Conservation (phyloP, 2,888 invertebrate genomes). For the Lithosia quadra region DNA sequence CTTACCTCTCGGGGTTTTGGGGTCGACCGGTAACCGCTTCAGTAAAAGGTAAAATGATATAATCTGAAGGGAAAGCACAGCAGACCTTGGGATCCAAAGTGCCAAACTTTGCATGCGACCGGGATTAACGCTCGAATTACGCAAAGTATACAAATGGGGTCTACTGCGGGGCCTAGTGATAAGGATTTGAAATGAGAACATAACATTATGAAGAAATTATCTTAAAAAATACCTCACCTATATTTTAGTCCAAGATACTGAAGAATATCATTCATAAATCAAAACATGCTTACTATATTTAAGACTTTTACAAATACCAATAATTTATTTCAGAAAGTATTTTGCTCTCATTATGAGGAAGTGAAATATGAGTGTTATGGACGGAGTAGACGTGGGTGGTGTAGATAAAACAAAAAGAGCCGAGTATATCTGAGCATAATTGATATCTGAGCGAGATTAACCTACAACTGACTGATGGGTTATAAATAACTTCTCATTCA, state of each 20-base stretch:
- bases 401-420: conserved; percentile 7
- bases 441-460: neutral
- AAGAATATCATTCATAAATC: neutral
- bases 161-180: neutral
- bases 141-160: neutral
- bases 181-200: neutral
- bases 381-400: neutral
- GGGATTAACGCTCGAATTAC: neutral
- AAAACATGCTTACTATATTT: neutral
- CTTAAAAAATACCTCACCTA: neutral
- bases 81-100: neutral
- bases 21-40: too few species aligned
- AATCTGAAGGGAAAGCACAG: too few species aligned
- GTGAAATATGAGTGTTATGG: conserved; percentile 5
- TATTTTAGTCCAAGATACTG: neutral
- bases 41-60: too few species aligned
- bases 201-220: neutral
- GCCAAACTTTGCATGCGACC: too few species aligned
- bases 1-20: too few species aligned
- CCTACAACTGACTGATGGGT: neutral
- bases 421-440: neutral
- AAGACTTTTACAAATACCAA: neutral
- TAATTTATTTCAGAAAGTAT: conserved; percentile 2
- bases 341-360: conserved; percentile 6
- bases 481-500: neutral